phyloP scores from a whole-genome alignment of 2,888 invertebrate species.

The Caprella mutica region DNA sequence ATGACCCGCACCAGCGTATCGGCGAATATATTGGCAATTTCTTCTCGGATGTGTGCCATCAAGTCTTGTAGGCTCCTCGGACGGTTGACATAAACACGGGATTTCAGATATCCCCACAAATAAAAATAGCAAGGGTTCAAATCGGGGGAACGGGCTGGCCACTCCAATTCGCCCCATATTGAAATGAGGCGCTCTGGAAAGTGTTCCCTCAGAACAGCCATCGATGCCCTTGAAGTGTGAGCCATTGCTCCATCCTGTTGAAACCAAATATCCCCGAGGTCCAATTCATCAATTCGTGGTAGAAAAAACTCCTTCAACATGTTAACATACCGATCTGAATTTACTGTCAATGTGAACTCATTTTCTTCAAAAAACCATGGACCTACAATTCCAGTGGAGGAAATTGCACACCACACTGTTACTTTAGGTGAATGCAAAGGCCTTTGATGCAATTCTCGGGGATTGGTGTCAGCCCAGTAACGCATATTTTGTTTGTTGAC shows the following conservation, averaged over 20 bases:
- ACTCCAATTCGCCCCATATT: too few relatives aligned
- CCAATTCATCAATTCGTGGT: constrained; percentile 5
- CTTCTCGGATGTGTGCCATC: too few relatives aligned
- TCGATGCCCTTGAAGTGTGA: constrained; percentile 7
- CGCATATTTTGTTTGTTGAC: neutral
- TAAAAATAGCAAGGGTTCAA: too few relatives aligned
- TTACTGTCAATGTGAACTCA: neutral
- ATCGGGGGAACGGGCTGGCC: too few relatives aligned
- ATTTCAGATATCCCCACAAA: too few relatives aligned
- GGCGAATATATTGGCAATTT: too few relatives aligned
- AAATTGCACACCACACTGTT: constrained; percentile 5
- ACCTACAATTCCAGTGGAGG: neutral
- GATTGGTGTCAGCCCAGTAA: neutral
- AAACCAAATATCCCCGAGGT: constrained; percentile 4
- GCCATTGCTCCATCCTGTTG: constrained; percentile 4
- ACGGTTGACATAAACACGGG: too few relatives aligned
- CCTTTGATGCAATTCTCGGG: neutral
- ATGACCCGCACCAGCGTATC: too few relatives aligned
- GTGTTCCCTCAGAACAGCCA: constrained; percentile 5
- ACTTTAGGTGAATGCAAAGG: neutral
- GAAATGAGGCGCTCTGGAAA: constrained; percentile 1
- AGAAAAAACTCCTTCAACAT: constrained; percentile 1
- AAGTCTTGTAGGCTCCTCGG: too few relatives aligned
- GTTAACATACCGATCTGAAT: neutral
- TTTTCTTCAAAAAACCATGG: constrained; percentile 1